phyloP scores from a whole-genome alignment of 2,888 invertebrate genomes.

The Drosophila diplacantha region DNA sequence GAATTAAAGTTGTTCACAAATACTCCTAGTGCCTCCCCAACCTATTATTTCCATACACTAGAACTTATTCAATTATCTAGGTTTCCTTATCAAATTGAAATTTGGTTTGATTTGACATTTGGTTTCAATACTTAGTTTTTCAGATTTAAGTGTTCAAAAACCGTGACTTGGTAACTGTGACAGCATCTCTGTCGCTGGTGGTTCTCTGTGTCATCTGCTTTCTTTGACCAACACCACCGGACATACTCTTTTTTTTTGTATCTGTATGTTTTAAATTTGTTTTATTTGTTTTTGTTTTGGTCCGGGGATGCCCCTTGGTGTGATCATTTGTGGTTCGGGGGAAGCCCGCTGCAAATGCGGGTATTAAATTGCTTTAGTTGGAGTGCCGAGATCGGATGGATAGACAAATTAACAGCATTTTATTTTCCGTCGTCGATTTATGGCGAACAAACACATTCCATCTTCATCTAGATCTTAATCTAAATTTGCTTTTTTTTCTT shows the following conservation, averaged over 20 bases:
- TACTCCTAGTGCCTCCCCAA: too few species aligned
- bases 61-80: not conserved
- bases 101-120: not conserved
- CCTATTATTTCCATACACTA: too few species aligned
- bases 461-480: slow-evolving; percentile 32
- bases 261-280: slow-evolving; percentile 10
- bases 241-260: slow-evolving; percentile 13
- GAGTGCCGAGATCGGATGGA: slow-evolving; percentile 47
- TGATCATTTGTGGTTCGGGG: slow-evolving; percentile 45
- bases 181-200: slow-evolving; percentile 12
- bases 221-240: slow-evolving; percentile 34
- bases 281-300: slow-evolving; percentile 7
- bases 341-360: slow-evolving; percentile 47
- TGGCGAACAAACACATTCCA: slow-evolving; percentile 45
- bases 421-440: slow-evolving; percentile 50
- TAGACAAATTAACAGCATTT: slow-evolving; percentile 59
- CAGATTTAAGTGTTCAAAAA: not conserved
- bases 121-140: too few species aligned
- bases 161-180: slow-evolving; percentile 11
- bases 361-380: slow-evolving; percentile 61
- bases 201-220: slow-evolving; percentile 23
- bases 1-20: too few species aligned
- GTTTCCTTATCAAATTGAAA: slow-evolving; percentile 2
- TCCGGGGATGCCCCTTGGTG: slow-evolving; percentile 57
- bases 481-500: slow-evolving; percentile 14